These are phyloP conservation scores for Callithrix jacchus DNA, from an alignment of 2,113 vertebrate species.

Conservation along the genomic window DNA sequence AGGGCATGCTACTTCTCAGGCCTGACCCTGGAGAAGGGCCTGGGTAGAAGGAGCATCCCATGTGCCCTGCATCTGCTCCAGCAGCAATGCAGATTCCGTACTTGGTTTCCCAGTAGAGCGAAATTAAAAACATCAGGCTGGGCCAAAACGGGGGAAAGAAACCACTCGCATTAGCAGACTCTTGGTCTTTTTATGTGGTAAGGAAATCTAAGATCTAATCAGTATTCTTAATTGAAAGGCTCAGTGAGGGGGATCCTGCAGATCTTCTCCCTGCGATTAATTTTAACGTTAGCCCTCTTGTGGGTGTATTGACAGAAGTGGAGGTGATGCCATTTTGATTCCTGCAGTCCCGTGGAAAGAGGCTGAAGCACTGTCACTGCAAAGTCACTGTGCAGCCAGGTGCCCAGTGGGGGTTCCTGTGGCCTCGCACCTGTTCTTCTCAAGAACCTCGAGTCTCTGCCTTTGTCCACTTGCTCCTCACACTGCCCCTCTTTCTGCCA, in stretches of 20 bases:
- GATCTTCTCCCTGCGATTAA: constrained; percentile 33
- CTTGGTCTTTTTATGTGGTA: constrained; percentile 2
- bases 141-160: not conserved
- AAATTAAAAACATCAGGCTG: constrained; percentile 38
- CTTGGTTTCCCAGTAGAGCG: not conserved
- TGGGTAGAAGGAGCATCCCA: fast-evolving
- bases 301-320: not conserved
- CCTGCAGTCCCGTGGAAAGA: not conserved
- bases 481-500: not conserved
- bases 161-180: not conserved
- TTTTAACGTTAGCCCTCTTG: not conserved
- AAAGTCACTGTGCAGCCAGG: not conserved
- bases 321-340: not conserved
- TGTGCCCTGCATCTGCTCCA: fast-evolving
- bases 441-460: not conserved
- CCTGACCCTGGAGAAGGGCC: too few relatives aligned
- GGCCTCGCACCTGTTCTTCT: not conserved
- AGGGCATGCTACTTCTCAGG: fast-evolving
- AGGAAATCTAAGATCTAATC: constrained; percentile 46
- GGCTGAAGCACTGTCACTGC: not conserved
- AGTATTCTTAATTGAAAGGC: constrained; percentile 50
- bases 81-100: fast-evolving
- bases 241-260: not conserved
- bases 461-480: not conserved
- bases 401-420: fast-evolving